phyloP scores from a whole-genome alignment of 2,113 vertebrate genomes.

The Anser cygnoides region DNA sequence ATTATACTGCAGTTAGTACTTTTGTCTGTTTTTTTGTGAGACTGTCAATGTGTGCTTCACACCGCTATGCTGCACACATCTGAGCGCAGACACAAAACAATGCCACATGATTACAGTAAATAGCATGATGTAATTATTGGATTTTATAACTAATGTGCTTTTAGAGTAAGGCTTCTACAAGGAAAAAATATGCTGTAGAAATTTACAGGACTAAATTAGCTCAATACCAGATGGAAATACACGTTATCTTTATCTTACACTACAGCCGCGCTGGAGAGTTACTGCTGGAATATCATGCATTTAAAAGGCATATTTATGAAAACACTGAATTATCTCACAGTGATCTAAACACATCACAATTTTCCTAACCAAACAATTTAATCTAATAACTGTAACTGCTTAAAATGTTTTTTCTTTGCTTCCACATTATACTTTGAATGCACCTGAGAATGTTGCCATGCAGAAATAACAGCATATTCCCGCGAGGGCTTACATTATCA shows the following conservation, averaged over 20 bases:
- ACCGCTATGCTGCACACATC: not conserved
- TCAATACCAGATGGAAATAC: not conserved
- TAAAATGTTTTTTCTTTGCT: slow-evolving; percentile 43
- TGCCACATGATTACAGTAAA: not conserved
- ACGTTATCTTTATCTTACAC: slow-evolving; percentile 10
- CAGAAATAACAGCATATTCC: slow-evolving; percentile 30
- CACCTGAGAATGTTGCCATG: slow-evolving; percentile 50
- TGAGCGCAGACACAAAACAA: not conserved
- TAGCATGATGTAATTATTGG: not conserved
- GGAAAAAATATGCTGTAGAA: not conserved
- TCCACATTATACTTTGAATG: slow-evolving; percentile 16
- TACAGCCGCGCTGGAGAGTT: not conserved
- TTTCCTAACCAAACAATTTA: slow-evolving; percentile 47
- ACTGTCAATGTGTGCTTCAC: not conserved
- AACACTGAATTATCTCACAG: slow-evolving; percentile 27
- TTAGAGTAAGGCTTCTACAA: not conserved
- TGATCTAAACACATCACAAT: slow-evolving; percentile 44
- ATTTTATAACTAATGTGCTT: slow-evolving; percentile 12
- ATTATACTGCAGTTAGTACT: slow-evolving; percentile 25
- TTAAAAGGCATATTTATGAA: slow-evolving; percentile 32
- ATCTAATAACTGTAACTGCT: slow-evolving; percentile 59
- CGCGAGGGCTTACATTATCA: slow-evolving; percentile 54
- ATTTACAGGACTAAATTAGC: not conserved
- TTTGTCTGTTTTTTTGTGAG: not conserved
- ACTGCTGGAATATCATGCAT: not conserved